Evolutionary conservation across 2,797 vertebrate species (phyloP).

Genomic region (Notolabrus celidotus): DNA sequence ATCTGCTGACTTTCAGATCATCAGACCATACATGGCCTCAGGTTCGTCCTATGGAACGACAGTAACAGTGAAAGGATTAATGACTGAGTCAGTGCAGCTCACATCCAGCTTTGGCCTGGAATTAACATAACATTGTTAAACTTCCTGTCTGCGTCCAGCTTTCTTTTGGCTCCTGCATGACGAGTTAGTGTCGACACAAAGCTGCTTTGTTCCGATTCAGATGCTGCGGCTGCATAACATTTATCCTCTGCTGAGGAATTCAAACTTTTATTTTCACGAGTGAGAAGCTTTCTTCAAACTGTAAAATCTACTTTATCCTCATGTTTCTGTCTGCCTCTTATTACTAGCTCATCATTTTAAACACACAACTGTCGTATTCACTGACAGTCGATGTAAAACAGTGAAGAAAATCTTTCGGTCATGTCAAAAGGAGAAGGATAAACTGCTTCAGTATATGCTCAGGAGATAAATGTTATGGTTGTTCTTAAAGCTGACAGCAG

Average conservation of each 20-base stretch:
- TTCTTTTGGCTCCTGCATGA: conserved; percentile 13
- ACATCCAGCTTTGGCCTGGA: conserved; percentile 1
- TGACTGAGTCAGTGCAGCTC: conserved; percentile 9
- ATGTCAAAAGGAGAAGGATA: not conserved
- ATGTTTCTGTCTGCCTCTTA: too few relatives aligned
- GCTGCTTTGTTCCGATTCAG: conserved; percentile 35
- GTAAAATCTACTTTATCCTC: not conserved
- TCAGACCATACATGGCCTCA: too few relatives aligned
- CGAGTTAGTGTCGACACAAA: conserved; percentile 37
- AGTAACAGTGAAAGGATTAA: not conserved
- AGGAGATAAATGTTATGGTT: not conserved
- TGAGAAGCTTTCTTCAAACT: conserved; percentile 6
- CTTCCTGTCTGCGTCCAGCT: conserved; percentile 12
- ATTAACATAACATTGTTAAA: conserved; percentile 10
- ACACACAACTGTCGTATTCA: too few relatives aligned
- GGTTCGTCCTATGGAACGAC: too few relatives aligned
- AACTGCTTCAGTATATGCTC: not conserved
- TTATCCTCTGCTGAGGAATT: conserved; percentile 38
- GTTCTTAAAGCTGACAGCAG: not conserved
- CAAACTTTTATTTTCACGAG: conserved; percentile 16
- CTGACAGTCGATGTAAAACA: too few relatives aligned
- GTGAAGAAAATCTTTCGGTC: too few relatives aligned
- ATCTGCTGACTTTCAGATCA: too few relatives aligned
- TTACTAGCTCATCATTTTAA: too few relatives aligned
- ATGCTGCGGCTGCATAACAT: conserved; percentile 31